Base-by-base conservation (phyloP, 2,113 vertebrate species). In the Ceuthmochares aereus region DNA sequence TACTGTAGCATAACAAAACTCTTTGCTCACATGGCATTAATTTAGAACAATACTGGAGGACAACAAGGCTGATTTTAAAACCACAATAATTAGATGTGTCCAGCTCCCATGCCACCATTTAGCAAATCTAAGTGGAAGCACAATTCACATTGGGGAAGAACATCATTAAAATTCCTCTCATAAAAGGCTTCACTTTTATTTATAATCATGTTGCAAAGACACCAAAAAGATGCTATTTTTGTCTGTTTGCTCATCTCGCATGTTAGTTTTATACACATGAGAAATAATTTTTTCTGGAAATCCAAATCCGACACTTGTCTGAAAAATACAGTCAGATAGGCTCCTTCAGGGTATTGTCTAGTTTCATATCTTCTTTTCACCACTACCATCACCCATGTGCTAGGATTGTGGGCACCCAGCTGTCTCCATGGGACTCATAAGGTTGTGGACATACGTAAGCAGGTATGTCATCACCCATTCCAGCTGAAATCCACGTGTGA, bases 101-200 rank as follows among this genome's bases (percentile, higher is more conserved):
- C 3, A 4, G 82, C 60, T 91, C 84, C 66, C 75, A 58, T 45
- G 87, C 36, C 67, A 82, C 67, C 67, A 29, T 86, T 91, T 79
- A 96, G 45, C 36, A 88, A 79, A 86, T 70, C 56, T 85, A 74
- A 91, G 51, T 16, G 29, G 84, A 79, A 82, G 56, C 36, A 37
- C 27, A 88, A 49, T 51, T 91, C 76, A 34, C 9, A 14, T 25
- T 30, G 84, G 60, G 52, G 52, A 60, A 58, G 72, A 90, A 56
- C 27, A 52, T 85, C 75, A 88, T 82, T 93, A 89, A 94, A 78
- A 88, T 96, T 85, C 87, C 66, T 64, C 75, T 77, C 55, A 18
- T 51, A 55, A 78, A 91, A 86, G 30, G 22, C 51, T 75, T 79
- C 52, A n/a, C 19, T 78, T 74, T 75, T 75, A 75, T 86, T 91